These are phyloP conservation scores for Pampus argenteus DNA, from an alignment of 2,797 vertebrate species.

Conservation along the genomic window DNA sequence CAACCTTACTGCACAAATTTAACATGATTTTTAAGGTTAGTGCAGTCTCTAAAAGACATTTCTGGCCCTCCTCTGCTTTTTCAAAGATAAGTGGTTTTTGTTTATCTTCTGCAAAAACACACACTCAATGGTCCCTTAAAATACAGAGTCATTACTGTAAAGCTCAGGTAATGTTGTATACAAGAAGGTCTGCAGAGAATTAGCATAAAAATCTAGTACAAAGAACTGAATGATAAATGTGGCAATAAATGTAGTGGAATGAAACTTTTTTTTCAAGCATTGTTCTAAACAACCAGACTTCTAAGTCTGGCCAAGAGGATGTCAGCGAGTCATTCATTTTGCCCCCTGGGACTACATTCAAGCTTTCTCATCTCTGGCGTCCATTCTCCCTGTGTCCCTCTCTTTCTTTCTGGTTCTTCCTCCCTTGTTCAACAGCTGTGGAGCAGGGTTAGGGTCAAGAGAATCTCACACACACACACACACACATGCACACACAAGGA, in stretches of 20 bases:
- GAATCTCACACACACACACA: slow-evolving; percentile 55
- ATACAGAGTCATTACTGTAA: slow-evolving; percentile 44
- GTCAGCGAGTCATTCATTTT: slow-evolving; percentile 74
- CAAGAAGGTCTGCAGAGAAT: slow-evolving; percentile 30
- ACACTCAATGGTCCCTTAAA: slow-evolving; percentile 31
- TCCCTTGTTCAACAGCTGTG: slow-evolving; percentile 79
- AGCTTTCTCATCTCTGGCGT: slow-evolving; percentile 59
- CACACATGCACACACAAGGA: slow-evolving; percentile 54
- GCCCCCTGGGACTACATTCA: slow-evolving; percentile 68
- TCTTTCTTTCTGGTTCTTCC: slow-evolving; percentile 58
- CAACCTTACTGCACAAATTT: slow-evolving; percentile 21
- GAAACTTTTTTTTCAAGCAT: slow-evolving; percentile 51
- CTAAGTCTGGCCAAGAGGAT: slow-evolving; percentile 59
- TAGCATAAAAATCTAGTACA: slow-evolving; percentile 46
- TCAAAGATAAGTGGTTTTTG: slow-evolving; percentile 41
- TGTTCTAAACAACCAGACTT: slow-evolving; percentile 54
- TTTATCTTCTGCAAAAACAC: slow-evolving; percentile 33
- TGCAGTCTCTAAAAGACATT: slow-evolving; percentile 8
- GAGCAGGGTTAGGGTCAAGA: slow-evolving; percentile 74
- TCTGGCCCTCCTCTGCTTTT: slow-evolving; percentile 32
- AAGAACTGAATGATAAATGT: slow-evolving; percentile 58
- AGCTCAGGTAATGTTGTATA: slow-evolving; percentile 54
- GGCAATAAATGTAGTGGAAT: slow-evolving; percentile 62
- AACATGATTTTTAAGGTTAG: slow-evolving; percentile 2
- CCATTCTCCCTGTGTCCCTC: slow-evolving; percentile 56